A percentile compares a stretch with the other conserved stretches of the same genome.
phyloP scores from a whole-genome alignment of 1,140 invertebrate species.

The Cyclargus thomasi region DNA sequence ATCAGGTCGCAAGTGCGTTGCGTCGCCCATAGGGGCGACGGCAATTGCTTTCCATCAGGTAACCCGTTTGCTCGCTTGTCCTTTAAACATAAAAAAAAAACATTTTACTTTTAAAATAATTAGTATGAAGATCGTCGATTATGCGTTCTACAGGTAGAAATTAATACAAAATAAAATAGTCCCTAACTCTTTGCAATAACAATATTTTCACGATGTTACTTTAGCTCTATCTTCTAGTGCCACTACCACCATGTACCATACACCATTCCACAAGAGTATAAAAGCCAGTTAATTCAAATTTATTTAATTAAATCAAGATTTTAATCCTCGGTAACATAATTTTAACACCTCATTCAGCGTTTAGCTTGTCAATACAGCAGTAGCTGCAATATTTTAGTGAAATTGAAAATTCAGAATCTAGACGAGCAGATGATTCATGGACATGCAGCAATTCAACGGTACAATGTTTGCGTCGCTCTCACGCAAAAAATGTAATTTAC shows the following conservation, averaged over 20 bases:
- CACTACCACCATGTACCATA: not conserved
- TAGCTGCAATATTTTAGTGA: conserved; percentile 15
- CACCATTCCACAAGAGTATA: not conserved
- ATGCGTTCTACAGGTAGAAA: too few relatives aligned
- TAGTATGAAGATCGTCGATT: too few relatives aligned
- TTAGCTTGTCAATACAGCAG: conserved; percentile 9
- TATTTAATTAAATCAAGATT: not conserved
- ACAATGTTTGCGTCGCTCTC: conserved; percentile 16
- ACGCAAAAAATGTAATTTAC: conserved; percentile 21
- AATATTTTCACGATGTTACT: too few relatives aligned
- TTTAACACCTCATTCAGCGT: conserved; percentile 11
- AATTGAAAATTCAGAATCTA: conserved; percentile 19
- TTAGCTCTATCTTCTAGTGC: too few relatives aligned
- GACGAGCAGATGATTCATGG: conserved; percentile 18
- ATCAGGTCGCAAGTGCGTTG: too few relatives aligned
- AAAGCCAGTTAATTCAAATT: not conserved
- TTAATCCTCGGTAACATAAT: not conserved
- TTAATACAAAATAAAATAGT: too few relatives aligned
- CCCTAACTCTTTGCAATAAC: too few relatives aligned
- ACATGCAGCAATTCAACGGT: conserved; percentile 22
- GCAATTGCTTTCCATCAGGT: too few relatives aligned
- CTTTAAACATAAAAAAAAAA: too few relatives aligned
- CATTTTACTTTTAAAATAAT: too few relatives aligned
- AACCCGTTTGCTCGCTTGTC: too few relatives aligned
- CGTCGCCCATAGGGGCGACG: too few relatives aligned